Percentiles rank a stretch among this genome's conserved stretches.
These are phyloP conservation scores for Vanessa cardui DNA, from an alignment of 2,888 invertebrate species.

Conservation along the genomic window DNA sequence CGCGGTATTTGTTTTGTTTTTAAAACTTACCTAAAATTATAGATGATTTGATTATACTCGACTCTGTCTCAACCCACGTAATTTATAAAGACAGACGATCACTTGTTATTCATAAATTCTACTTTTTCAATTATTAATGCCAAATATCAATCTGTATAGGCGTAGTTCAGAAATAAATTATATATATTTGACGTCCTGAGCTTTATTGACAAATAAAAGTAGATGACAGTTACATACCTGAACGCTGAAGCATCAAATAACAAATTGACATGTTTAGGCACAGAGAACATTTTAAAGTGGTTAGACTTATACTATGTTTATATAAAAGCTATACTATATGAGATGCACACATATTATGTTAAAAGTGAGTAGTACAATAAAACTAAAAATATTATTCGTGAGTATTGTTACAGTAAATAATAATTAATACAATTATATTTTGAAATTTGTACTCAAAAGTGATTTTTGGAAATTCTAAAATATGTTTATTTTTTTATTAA, in stretches of 20 bases:
- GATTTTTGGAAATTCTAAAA: too few relatives aligned
- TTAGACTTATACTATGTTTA: too few relatives aligned
- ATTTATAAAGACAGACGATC: not conserved
- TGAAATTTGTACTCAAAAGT: too few relatives aligned
- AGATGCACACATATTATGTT: too few relatives aligned
- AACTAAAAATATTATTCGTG: too few relatives aligned
- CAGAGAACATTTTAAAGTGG: too few relatives aligned
- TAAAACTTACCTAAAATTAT: conserved; percentile 20
- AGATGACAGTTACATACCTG: conserved; percentile 6
- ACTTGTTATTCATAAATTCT: conserved; percentile 5
- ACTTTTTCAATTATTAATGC: not conserved
- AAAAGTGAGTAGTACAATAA: too few relatives aligned
- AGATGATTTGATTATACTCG: conserved; percentile 6
- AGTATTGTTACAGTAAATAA: too few relatives aligned
- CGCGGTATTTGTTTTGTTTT: conserved; percentile 41
- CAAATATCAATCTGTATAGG: not conserved
- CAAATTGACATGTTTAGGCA: conserved; percentile 17
- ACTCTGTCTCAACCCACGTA: not conserved
- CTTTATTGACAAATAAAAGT: conserved; percentile 23
- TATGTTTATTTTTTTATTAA: too few relatives aligned
- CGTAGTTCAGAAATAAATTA: conserved; percentile 16
- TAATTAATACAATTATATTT: too few relatives aligned
- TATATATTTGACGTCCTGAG: conserved; percentile 8
- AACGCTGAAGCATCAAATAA: not conserved
- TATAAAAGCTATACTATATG: too few relatives aligned